Base-by-base conservation (phyloP, 1,140 invertebrate genomes). In the Agraylea sexmaculata region DNA sequence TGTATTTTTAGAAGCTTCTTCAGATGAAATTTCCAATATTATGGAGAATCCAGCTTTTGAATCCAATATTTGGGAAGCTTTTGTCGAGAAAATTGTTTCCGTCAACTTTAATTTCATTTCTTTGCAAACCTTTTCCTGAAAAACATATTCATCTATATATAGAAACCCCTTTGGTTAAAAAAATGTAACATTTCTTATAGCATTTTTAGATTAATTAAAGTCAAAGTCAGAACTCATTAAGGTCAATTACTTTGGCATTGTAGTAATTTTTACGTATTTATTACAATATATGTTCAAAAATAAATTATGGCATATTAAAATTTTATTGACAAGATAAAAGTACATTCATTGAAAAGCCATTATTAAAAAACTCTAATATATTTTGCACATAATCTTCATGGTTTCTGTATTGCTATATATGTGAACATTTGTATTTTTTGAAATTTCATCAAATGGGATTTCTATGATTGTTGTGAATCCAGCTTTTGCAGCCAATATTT, bases 401-500 rank as follows among this genome's bases (percentile, higher is more conserved):
- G 62, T 55, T 42, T 63, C 43, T 18, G 60, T 53, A 7, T 62
- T 50, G 2, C 59, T 58, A 3, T 65, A 64, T 37, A 66, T 66
- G 3, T 51, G 42, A 36, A 59, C 58, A 0, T 60, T 57, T 18
- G 54, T 51, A 23, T 55, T 53, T 37, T 43, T 23, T 1, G 57
- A 62, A 13, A 69, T 42, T 15, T 65, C 60, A 29, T 61, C 58
- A 43, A 64, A 69, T 3, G 58, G 49, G 13, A 68, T 56, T 41
- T 62, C 58, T 38, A 49, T 59, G 8, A 63, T 31, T 16, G 56
- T 56, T 15, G 52, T 38, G 39, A 66, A 69, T 10, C 64, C 64
- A 3, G 60, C 61, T 43, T 64, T 68, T 36, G 53, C 55, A 1
- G 66, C 66, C 4, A 63, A 57, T 1, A 60, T 54, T 44, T 69